Base-by-base conservation (phyloP, 2,113 vertebrate species). In the Scytalopus superciliaris region DNA sequence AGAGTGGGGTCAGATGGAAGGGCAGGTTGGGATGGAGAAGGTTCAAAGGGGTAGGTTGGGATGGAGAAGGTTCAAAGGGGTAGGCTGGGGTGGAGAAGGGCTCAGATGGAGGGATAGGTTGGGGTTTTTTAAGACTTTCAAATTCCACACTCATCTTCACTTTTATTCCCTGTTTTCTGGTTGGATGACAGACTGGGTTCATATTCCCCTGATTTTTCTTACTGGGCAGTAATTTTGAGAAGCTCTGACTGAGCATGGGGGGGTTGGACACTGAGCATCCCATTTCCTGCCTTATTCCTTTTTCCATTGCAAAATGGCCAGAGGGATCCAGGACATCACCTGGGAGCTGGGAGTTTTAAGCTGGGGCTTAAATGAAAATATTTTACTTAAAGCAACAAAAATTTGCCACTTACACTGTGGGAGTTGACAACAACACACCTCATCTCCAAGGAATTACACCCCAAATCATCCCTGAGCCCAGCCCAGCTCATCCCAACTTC, bases 281-380 rank as follows among this genome's bases (percentile, higher is more conserved):
- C 50, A 4, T 82, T 74, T 60, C 45, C 55, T 7, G 4, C 68
- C 52, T 44, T 18, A 2, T n/a, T 56, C 22, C 19, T 83, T 78
- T 85, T 37, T 45, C 72, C 45, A 28, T 59, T 37, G 14, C 40
- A 24, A 45, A 53, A 23, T 1, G 31, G 47, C 56, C 17, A 24
- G 9, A 62, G 8, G 12, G 40, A 9, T 0, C 5, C 19, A 2
- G 5, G 13, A 4, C 1, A 0, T 35, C 62, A 15, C 4, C 47
- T 24, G 33, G 25, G 73, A 73, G 53, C 59, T n/a, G 47, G 31
- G 22, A 12, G 7, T 33, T 56, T 50, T 6, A 30, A 73, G 6
- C 56, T 23, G 35, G 28, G 56, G 14, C 40, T 79, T 39, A 19
- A 52, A 60, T 4, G 5, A 13, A 78, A 39, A 10, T 23, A 3